phyloP scores from a whole-genome alignment of 2,888 invertebrate genomes.

The Dysmachus trigonus region DNA sequence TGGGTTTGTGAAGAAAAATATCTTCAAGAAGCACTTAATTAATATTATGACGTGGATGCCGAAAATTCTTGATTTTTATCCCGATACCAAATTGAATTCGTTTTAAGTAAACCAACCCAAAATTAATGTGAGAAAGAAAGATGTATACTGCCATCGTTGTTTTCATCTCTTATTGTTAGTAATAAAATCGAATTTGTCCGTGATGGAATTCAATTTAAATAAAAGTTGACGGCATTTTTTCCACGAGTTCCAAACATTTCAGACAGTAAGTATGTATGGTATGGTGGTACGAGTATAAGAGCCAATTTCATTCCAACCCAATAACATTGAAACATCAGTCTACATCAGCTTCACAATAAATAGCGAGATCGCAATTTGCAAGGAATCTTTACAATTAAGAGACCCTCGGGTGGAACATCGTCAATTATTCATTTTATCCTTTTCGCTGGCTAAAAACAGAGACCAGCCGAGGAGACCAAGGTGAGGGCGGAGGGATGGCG shows the following conservation, averaged over 20 bases:
- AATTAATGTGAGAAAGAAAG: neutral
- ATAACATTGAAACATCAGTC: neutral
- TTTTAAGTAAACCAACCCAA: neutral
- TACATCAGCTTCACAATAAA: neutral
- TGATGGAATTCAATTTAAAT: neutral
- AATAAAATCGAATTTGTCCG: neutral
- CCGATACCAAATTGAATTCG: neutral
- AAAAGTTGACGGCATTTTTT: neutral
- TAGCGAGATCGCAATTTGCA: neutral
- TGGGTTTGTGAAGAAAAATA: no score
- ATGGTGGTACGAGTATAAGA: neutral
- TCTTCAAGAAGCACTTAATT: no score
- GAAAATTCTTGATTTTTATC: neutral
- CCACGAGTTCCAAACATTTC: neutral
- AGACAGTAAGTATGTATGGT: neutral
- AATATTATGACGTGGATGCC: no score
- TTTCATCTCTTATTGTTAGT: neutral
- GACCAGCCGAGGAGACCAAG: neutral
- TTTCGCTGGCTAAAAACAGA: neutral
- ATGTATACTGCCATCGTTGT: neutral
- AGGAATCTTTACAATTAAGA: neutral
- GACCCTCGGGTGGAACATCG: neutral
- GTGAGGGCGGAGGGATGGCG: neutral
- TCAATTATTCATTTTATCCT: neutral
- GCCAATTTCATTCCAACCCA: neutral